A percentile compares a stretch with the other conserved stretches of the same genome.
Conservation (phyloP, 2,888 invertebrate species). For the Epinotia demarniana region DNA sequence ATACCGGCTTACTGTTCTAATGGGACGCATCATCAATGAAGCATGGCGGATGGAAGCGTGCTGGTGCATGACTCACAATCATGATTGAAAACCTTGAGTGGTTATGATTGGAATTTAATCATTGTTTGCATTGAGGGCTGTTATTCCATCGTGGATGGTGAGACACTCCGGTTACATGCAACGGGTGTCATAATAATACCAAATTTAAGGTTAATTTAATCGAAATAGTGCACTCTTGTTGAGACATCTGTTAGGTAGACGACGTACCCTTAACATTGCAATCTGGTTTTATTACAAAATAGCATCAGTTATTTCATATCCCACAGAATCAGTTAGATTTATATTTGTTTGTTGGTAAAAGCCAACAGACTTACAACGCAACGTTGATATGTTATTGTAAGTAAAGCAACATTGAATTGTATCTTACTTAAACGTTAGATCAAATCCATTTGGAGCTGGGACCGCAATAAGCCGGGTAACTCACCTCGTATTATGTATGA, state of each 20-base stretch:
- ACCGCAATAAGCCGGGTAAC: constrained; percentile 7
- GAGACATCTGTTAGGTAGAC: background rate
- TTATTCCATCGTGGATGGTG: background rate
- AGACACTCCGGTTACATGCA: background rate
- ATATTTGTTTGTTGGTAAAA: background rate
- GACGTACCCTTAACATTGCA: background rate
- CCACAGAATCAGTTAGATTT: background rate
- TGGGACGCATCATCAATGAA: constrained; percentile 30
- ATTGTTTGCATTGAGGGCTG: constrained; percentile 1
- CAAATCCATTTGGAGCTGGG: constrained; percentile 15
- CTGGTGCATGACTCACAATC: constrained; percentile 23
- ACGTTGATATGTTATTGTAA: constrained; percentile 13
- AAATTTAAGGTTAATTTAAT: too few species aligned
- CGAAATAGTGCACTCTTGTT: too few species aligned
- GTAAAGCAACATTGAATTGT: constrained; percentile 9
- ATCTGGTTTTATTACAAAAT: background rate
- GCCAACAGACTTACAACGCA: too few species aligned
- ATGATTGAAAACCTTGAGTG: constrained; percentile 23
- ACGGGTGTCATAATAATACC: too few species aligned
- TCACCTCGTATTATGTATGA: constrained; percentile 27
- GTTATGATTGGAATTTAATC: constrained; percentile 7
- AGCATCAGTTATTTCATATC: background rate
- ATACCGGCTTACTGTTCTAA: constrained; percentile 11
- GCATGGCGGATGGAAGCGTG: constrained; percentile 18
- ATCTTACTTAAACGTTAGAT: background rate